These are phyloP conservation scores for Periparus ater DNA, from an alignment of 2,797 vertebrate species.

Conservation along the genomic window DNA sequence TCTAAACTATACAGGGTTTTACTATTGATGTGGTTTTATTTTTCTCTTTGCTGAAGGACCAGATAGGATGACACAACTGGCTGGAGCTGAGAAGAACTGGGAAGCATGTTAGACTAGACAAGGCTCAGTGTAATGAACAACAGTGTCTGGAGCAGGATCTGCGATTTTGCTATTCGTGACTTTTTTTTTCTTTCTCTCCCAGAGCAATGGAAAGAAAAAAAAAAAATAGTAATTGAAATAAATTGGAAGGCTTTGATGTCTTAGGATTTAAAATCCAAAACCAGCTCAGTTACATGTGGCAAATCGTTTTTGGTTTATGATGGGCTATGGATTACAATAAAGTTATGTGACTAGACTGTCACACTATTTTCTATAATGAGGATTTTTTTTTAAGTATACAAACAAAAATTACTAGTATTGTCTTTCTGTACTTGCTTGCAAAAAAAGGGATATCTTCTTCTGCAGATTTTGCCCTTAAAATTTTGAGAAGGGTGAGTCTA, in stretches of 20 bases:
- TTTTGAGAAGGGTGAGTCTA: background rate
- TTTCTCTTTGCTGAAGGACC: background rate
- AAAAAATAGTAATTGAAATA: too few relatives aligned
- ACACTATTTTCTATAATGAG: background rate
- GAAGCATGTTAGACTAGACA: background rate
- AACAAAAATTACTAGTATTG: background rate
- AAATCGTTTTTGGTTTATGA: too few relatives aligned
- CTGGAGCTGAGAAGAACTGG: background rate
- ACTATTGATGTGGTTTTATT: rapidly evolving
- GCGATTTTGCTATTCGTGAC: background rate
- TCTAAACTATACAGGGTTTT: background rate
- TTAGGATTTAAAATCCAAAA: too few relatives aligned
- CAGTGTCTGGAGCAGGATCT: background rate
- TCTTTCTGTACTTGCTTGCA: background rate
- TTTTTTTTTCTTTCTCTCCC: too few relatives aligned
- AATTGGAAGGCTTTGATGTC: too few relatives aligned
- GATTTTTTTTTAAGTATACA: background rate
- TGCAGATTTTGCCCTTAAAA: background rate
- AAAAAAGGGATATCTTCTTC: background rate
- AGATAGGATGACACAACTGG: background rate
- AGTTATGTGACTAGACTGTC: too few relatives aligned
- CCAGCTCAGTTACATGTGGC: too few relatives aligned
- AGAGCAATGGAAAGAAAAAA: too few relatives aligned
- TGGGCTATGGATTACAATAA: too few relatives aligned
- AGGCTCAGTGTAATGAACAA: background rate